These are phyloP conservation scores for Choloepus didactylus DNA, from an alignment of 2,797 vertebrate genomes.

Conservation along the genomic window DNA sequence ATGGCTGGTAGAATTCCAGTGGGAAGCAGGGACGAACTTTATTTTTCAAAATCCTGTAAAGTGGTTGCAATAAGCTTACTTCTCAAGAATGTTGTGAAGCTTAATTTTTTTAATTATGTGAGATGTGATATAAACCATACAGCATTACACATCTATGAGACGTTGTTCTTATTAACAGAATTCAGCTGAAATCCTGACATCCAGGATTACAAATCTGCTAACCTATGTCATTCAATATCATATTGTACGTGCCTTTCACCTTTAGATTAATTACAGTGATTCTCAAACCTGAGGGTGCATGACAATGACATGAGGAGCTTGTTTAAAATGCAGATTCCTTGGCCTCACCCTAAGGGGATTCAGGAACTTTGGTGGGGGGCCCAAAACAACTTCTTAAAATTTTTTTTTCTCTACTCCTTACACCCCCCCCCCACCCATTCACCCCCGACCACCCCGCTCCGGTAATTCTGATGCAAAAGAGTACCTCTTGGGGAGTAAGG, in stretches of 20 bases:
- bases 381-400: slow-evolving; percentile 35
- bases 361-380: background rate
- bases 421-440: too few species aligned
- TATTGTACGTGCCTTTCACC: slow-evolving; percentile 83
- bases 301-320: background rate
- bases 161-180: background rate
- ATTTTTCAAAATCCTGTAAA: slow-evolving; percentile 44
- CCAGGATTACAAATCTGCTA: slow-evolving; percentile 85
- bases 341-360: background rate
- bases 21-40: background rate
- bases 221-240: slow-evolving; percentile 84
- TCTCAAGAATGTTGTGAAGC: background rate
- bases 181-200: slow-evolving; percentile 84
- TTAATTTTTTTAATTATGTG: background rate
- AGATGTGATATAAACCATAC: background rate
- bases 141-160: background rate
- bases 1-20: background rate
- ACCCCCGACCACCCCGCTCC: too few species aligned
- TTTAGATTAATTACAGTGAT: slow-evolving; percentile 61
- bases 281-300: background rate
- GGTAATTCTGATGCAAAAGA: slow-evolving; percentile 63
- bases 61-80: background rate
- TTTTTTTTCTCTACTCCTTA: background rate
- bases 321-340: slow-evolving; percentile 10
- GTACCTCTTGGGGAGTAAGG: slow-evolving; percentile 82